Base-by-base conservation (phyloP, 30 jellyfish, hydroid and myxozoan genomes). In the Morbakka virulenta region DNA sequence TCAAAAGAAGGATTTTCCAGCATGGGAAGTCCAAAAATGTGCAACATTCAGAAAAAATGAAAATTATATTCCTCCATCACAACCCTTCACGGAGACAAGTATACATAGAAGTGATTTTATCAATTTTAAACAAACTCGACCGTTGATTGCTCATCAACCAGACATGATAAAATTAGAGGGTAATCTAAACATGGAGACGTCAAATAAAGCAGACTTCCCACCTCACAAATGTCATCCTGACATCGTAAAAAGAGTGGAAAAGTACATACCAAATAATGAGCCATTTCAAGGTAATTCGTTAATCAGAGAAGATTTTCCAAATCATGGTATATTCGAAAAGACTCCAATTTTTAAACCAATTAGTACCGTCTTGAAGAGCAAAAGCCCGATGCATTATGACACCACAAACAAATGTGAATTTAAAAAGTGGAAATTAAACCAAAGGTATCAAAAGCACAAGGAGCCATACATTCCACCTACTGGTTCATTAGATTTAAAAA, bases 251-350 rank as follows among this genome's bases (percentile, higher is more conserved):
- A 72, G 78, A 50, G 62, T 35, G 26, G 88, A 74, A 35, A 83
- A 83, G 11, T 83, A 73, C 52, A 47, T 6, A n/a, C 86, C 77
- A 29, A 87, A 82, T 32, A 31, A 77, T 21, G 76, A 75, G 3
- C 95, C 95, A 22, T 83, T 83, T 65, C 74, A 25, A 36, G 77
- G 63, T 0, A 51, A 83, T 64, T 83, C 95, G 0, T 66, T 83
- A 50, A 68, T 72, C 79, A 83, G 52, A 24, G 65, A 82, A 20
- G 95, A 83, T 35, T 83, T 36, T 64, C 29, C 6, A 20, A 30
- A 22, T 49, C 95, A 73, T 52, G 47, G 20, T 1, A 62, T 29
- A n/a, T 78, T 88, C 25, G n/a, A 25, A 47, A 73, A 66, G 34
- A 84, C 88, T 20, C 64, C 64, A 11, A 83, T 77, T 9, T 68